These are phyloP conservation scores for Hetaerina americana DNA, from an alignment of 1,140 invertebrate species.

Conservation along the genomic window DNA sequence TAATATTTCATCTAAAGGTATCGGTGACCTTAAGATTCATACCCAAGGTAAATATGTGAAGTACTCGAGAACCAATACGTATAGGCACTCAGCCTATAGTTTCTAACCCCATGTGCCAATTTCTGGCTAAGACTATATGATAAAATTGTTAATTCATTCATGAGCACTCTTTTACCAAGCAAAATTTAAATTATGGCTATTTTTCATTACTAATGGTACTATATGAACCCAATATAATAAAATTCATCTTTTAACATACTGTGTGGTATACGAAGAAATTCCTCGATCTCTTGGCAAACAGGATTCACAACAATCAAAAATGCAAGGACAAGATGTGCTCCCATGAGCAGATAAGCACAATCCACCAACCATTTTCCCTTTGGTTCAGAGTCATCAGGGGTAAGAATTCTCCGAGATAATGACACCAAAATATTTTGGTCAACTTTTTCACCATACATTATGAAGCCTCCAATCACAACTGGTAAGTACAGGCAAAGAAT, in stretches of 20 bases:
- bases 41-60: too few species aligned
- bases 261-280: slow-evolving; percentile 45
- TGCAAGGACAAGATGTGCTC: slow-evolving; percentile 44
- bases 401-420: slow-evolving; percentile 30
- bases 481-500: slow-evolving; percentile 43
- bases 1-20: too few species aligned
- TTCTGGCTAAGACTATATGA: too few species aligned
- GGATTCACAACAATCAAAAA: slow-evolving; percentile 54
- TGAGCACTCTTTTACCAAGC: too few species aligned
- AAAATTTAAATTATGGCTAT: too few species aligned
- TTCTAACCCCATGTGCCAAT: too few species aligned
- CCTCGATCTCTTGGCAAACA: slow-evolving; percentile 53
- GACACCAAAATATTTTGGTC: slow-evolving; percentile 38
- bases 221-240: too few species aligned
- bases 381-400: neutral
- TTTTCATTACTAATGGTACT: too few species aligned
- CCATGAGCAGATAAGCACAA: slow-evolving; percentile 43
- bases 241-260: slow-evolving; percentile 38
- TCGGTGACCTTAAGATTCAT: too few species aligned
- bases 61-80: too few species aligned
- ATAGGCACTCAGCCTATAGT: too few species aligned
- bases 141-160: too few species aligned
- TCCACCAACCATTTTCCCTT: slow-evolving; percentile 25
- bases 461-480: slow-evolving; percentile 39
- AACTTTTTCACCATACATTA: slow-evolving; percentile 42